Evolutionary conservation across 2,797 vertebrate species (phyloP), one percentile per base, ranked within the genome.

Genomic region (Crax fasciolata): DNA sequence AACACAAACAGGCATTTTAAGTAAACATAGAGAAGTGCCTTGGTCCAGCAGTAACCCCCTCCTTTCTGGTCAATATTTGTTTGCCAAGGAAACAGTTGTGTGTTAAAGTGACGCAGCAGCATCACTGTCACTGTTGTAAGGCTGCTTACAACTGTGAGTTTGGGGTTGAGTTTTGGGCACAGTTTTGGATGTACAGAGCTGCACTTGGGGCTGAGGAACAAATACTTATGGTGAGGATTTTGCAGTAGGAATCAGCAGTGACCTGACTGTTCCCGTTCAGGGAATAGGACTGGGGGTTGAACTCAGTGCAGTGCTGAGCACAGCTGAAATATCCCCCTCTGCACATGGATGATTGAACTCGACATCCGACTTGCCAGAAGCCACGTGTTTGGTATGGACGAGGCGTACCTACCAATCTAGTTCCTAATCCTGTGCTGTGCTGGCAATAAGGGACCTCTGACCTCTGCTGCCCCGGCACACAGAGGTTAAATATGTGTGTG

Each of bases 191-290:
- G 17, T 13, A 3, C 14, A 73, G 52, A 70, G 62, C 66, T 85
- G 57, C 35, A 6, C 2, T 0, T 7, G 58, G 73, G 32, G 49
- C 77, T 23, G 38, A 27, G 41, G 24, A 11, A 21, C 10, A 59
- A 5, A 0, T 4, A 4, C 24, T 19, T 12, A 4, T 35, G 25
- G 52, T 0, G 0, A n/a, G 48, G n/a, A 10, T 10, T 30, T 32
- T 59, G 28, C 35, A 38, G 55, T 5, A 43, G 67, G 51, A 20
- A 38, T 32, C 44, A 20, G 54, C 82, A 46, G 63, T 16, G 32
- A 8, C 41, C 80, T 30, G 41, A 14, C 13, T 19, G 1, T 48
- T n/a, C 21, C 70, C 7, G 0, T 21, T 54, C 77, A 71, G 79
- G 7, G 61, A 59, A 3, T 1, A 28, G 79, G 12, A 2, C 24